Percentiles rank a stretch among this genome's conserved stretches.
phyloP scores from a whole-genome alignment of 2,797 vertebrate genomes.

The Tachyglossus aculeatus region DNA sequence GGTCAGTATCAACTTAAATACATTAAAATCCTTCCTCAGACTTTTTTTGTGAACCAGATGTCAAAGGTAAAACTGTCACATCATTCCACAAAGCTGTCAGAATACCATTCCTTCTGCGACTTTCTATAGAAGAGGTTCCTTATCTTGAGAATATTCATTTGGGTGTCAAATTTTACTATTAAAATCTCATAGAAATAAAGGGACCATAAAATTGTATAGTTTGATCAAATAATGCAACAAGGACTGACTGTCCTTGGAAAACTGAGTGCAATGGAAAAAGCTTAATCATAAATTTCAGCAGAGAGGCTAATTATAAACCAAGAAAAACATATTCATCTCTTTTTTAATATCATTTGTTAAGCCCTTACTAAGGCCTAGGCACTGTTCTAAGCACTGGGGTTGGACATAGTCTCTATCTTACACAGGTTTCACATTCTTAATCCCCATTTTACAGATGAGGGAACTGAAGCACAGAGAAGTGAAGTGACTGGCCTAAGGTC shows the following conservation, averaged over 20 bases:
- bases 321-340: too few relatives aligned
- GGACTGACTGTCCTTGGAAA: constrained; percentile 23
- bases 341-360: too few relatives aligned
- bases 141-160: not conserved
- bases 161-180: constrained; percentile 23
- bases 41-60: constrained; percentile 7
- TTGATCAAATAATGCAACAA: not conserved
- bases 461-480: too few relatives aligned
- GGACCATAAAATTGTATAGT: not conserved
- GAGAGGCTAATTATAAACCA: constrained; percentile 1
- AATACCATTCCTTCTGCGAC: constrained; percentile 11
- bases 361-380: too few relatives aligned
- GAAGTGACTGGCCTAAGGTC: too few relatives aligned
- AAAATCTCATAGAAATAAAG: constrained; percentile 35
- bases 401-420: too few relatives aligned
- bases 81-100: not conserved
- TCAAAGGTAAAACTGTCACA: not conserved
- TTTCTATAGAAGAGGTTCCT: too few relatives aligned
- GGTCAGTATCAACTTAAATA: not conserved
- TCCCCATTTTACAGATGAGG: too few relatives aligned
- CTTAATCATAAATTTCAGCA: constrained; percentile 1
- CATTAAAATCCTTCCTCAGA: not conserved
- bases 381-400: too few relatives aligned
- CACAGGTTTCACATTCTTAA: too few relatives aligned
- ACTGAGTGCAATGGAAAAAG: not conserved